These are phyloP conservation scores for Orius laevigatus DNA, from an alignment of 1,140 invertebrate genomes.

Conservation along the genomic window DNA sequence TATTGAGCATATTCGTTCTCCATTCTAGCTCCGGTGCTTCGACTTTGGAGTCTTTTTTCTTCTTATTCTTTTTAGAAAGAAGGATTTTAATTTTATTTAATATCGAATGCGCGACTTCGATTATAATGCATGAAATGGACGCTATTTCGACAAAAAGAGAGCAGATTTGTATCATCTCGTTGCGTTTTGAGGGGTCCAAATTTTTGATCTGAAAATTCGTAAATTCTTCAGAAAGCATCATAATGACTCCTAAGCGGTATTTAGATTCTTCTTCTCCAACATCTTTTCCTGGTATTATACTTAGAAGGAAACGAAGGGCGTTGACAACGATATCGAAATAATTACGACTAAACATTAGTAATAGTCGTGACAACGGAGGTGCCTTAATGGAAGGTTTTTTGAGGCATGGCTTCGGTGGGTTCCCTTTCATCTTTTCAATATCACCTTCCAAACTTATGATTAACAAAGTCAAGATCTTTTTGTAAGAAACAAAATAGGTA, in stretches of 20 bases:
- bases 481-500: constrained; percentile 2
- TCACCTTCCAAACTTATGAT: constrained; percentile 3
- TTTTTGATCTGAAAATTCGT: neutral
- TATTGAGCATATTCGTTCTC: constrained; percentile 1
- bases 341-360: constrained; percentile 10
- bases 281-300: constrained; percentile 5
- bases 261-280: constrained; percentile 8
- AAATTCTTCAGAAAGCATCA: constrained; percentile 12
- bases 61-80: constrained; percentile 11
- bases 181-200: neutral
- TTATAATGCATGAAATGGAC: constrained; percentile 11
- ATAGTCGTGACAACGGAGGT: constrained; percentile 9
- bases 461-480: neutral
- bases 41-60: constrained; percentile 6
- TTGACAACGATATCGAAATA: constrained; percentile 14
- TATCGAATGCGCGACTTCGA: constrained; percentile 7
- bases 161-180: constrained; percentile 7
- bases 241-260: constrained; percentile 5
- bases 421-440: constrained; percentile 6
- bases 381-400: constrained; percentile 8
- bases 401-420: constrained; percentile 5
- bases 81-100: constrained; percentile 4
- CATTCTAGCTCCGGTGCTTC: constrained; percentile 3
- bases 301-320: constrained; percentile 6
- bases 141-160: constrained; percentile 10